phyloP scores from a whole-genome alignment of 2,113 vertebrate species.

The Patagioenas fasciata region DNA sequence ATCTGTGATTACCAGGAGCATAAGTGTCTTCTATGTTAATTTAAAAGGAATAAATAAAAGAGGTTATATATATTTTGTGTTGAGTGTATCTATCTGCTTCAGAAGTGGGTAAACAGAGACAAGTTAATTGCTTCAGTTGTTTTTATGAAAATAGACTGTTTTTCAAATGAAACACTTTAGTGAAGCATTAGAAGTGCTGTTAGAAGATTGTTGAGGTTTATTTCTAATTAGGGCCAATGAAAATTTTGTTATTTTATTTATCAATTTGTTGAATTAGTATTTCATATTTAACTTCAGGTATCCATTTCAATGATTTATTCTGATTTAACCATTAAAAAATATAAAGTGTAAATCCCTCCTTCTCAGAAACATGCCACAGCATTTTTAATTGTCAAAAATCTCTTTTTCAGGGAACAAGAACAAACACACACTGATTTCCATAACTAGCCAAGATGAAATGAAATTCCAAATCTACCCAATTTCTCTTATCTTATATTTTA shows the following conservation, averaged over 20 bases:
- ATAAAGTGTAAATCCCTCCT: neutral
- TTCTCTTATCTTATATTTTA: neutral
- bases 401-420: neutral
- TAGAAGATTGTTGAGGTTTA: slow-evolving; percentile 1
- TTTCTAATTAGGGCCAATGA: slow-evolving; percentile 31
- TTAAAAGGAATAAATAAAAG: neutral
- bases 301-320: slow-evolving; percentile 6
- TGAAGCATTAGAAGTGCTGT: neutral
- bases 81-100: neutral
- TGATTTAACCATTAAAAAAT: neutral
- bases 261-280: slow-evolving; percentile 26
- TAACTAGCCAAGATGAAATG: neutral
- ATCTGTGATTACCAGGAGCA: neutral
- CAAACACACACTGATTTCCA: neutral
- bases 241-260: slow-evolving; percentile 36
- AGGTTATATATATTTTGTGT: neutral
- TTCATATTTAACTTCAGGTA: slow-evolving; percentile 46
- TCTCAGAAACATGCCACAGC: neutral
- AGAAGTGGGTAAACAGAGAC: slow-evolving; percentile 37
- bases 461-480: neutral
- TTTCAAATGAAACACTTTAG: neutral
- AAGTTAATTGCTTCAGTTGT: slow-evolving; percentile 50
- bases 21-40: neutral
- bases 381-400: neutral
- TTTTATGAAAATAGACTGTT: slow-evolving; percentile 32